Evolutionary conservation across 2,113 vertebrate genomes (phyloP), one percentile per base, ranked within the genome.

Genomic region (Thamnaconus septentrionalis): DNA sequence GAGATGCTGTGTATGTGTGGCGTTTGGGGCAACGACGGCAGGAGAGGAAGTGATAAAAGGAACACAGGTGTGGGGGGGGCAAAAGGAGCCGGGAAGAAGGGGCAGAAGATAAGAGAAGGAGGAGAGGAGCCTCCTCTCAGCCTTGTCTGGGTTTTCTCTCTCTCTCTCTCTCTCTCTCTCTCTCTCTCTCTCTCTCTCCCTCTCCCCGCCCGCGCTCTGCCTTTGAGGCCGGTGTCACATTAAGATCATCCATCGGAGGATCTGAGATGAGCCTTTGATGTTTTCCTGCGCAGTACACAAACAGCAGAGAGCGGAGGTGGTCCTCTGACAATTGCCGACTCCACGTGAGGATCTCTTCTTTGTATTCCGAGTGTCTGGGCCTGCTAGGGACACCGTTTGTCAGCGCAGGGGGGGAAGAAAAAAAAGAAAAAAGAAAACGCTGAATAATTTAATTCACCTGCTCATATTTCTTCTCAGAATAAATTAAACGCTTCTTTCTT

Each of bases 241-340:
- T 87, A 90, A 85, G 85, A 88, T 85, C 80, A 81, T 84, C 80
- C 75, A 82, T 88, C 81, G 78, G 77, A 90, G 77, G 84, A 88
- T 87, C 73, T 63, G 70, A 86, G 80, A 74, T 66, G 51, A 75
- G 77, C 64, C 82, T 90, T 91, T 91, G 85, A 91, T 82, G 85
- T 85, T 90, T 79, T 88, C 80, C 86, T 80, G 84, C 87, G 82
- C 88, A 31, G 2, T 91, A 82, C 75, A 84, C 85, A 91, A 89
- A 87, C 81, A 87, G 81, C 66, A 72, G 76, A 80, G 75, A 31
- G 18, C 69, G 46, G 71, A 80, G 81, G 42, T 31, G 57, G 71
- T 86, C 88, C 82, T 81, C 79, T 88, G 83, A 84, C 84, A 82
- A 90, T 81, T 80, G 76, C 74, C 76, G 83, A 64, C 76, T 79